Evolutionary conservation across 1,140 invertebrate species (phyloP).

Genomic region (Drosophila insularis): DNA sequence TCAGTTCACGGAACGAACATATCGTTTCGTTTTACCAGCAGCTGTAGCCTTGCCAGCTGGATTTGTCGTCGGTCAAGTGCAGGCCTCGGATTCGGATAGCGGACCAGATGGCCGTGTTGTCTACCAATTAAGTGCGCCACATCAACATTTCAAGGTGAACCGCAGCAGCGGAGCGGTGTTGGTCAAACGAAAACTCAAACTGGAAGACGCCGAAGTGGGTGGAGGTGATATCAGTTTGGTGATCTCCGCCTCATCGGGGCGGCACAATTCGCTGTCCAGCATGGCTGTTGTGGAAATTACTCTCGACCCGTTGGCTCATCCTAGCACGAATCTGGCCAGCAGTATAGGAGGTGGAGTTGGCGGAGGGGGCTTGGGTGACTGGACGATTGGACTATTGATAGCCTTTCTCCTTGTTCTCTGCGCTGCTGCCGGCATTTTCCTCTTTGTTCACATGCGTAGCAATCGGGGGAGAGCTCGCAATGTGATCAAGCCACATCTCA

Average conservation of each 20-base stretch:
- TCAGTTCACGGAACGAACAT: conserved; percentile 93
- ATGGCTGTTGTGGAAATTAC: conserved; percentile 93
- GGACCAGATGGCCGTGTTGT: conserved; percentile 95
- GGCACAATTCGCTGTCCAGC: conserved; percentile 92
- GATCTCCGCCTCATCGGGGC: conserved; percentile 93
- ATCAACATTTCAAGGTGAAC: conserved; percentile 95
- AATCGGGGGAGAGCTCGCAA: conserved; percentile 88
- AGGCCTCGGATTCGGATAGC: conserved; percentile 94
- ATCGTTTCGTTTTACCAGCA: conserved; percentile 90
- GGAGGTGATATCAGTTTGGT: conserved; percentile 90
- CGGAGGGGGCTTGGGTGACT: conserved; percentile 89
- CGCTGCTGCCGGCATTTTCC: conserved; percentile 90
- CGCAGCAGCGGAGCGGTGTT: conserved; percentile 93
- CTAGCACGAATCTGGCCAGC: conserved; percentile 84
- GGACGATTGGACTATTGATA: conserved; percentile 93
- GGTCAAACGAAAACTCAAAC: conserved; percentile 89
- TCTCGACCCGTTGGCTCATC: conserved; percentile 87
- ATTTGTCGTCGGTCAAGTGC: conserved; percentile 92
- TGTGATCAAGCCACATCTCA: conserved; percentile 89
- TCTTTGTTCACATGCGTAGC: conserved; percentile 92
- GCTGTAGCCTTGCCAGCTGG: conserved; percentile 87
- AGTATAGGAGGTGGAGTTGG: conserved; percentile 83
- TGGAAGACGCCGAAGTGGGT: conserved; percentile 85
- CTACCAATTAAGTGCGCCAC: conserved; percentile 92
- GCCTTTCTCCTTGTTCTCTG: conserved; percentile 91